Conservation (phyloP, 2,888 invertebrate species). For the Stegophylla sp. region DNA sequence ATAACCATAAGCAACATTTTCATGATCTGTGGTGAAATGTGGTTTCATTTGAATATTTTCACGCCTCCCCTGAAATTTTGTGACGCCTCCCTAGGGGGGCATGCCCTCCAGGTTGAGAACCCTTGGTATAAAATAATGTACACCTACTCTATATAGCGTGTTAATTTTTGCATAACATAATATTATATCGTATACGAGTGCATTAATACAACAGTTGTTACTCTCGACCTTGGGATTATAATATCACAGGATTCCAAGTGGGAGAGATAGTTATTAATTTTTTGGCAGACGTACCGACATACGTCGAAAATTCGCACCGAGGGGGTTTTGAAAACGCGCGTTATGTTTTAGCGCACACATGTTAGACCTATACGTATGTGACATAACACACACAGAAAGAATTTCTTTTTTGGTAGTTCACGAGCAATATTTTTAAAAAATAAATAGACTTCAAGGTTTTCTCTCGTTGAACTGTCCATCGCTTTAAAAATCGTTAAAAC, state of each 20-base stretch:
- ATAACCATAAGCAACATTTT: no score
- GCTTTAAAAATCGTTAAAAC: slow-evolving; percentile 6
- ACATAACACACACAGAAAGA: no score
- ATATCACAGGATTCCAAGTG: neutral
- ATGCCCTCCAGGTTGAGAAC: no score
- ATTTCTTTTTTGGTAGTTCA: neutral
- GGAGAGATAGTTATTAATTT: neutral
- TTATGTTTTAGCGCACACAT: neutral
- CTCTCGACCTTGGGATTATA: slow-evolving; percentile 19
- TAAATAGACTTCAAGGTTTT: slow-evolving; percentile 4
- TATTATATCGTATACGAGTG: neutral
- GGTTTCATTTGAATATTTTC: no score
- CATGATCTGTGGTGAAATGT: no score
- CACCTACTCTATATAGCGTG: neutral
- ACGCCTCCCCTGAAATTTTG: no score
- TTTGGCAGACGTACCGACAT: slow-evolving; percentile 19
- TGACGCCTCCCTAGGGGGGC: no score
- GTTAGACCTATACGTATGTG: no score
- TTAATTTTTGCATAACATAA: neutral
- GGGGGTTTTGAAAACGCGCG: neutral
- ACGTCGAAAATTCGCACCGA: neutral
- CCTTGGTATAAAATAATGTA: neutral
- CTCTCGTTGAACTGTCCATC: neutral
- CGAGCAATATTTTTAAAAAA: neutral
- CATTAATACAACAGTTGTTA: no score